Evolutionary conservation across 2,113 vertebrate species (phyloP).

Genomic region (Limanda limanda): DNA sequence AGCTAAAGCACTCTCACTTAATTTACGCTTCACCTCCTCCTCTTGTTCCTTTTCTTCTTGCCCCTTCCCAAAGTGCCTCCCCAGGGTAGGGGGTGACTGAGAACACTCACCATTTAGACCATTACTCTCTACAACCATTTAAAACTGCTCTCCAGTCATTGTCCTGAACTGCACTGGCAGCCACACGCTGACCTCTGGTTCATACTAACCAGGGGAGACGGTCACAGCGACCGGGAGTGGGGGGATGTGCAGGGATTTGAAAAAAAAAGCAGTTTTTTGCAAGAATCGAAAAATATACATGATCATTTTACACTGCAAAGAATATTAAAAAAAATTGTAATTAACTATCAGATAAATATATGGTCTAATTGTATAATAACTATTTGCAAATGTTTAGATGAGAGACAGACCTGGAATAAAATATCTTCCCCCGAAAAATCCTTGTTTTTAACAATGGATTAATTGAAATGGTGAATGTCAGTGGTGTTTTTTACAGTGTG

Average conservation of each 20-base stretch:
- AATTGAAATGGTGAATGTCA: background rate
- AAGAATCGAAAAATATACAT: background rate
- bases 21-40: constrained; percentile 3
- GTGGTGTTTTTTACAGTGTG: background rate
- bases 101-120: constrained; percentile 26
- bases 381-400: no score
- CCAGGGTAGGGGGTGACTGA: background rate
- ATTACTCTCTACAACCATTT: constrained; percentile 37
- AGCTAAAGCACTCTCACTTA: constrained; percentile 7
- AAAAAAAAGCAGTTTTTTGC: background rate
- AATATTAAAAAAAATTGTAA: background rate
- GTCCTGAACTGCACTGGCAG: constrained; percentile 26
- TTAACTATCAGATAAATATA: background rate
- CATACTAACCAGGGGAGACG: constrained; percentile 38
- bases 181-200: constrained; percentile 47
- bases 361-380: background rate
- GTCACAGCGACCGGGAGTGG: constrained; percentile 17
- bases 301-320: background rate
- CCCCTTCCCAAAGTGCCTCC: constrained; percentile 20
- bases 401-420: no score
- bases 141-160: constrained; percentile 33
- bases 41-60: background rate
- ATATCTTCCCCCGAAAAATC: background rate
- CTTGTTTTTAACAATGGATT: background rate
- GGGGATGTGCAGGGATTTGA: background rate